Base-by-base conservation (phyloP, 2,113 vertebrate genomes). In the Neoarius graeffei region DNA sequence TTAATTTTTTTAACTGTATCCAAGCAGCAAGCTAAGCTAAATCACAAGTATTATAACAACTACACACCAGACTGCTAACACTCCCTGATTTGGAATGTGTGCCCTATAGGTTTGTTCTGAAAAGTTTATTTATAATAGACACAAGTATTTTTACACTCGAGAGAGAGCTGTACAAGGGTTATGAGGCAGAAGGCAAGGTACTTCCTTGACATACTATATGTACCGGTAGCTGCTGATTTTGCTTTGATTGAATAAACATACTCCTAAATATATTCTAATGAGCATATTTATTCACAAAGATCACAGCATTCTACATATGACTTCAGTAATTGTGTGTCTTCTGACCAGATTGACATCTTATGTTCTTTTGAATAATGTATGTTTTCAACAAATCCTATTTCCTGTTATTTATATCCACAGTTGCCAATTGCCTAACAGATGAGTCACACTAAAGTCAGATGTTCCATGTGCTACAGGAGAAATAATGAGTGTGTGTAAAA, bases 331-430 rank as follows among this genome's bases (percentile, higher is more conserved):
- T 54, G 15, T 9, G 4, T 5, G 5, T 66, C 71, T 84, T 60
- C 52, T 57, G 11, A 11, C 80, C 57, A 60, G 83, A 57, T 71
- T 85, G 56, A 5, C n/a, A 73, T 85, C 17, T 60, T 27, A 13
- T 35, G 25, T 4, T 30, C 10, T 73, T 71, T 17, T 10, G 57
- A 71, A 54, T 23, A 27, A 30, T 17, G 17, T 25, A 6, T 85
- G 52, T 66, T 66, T 67, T 10, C 23, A 60, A 64, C 30, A 27
- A 14, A 59, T 62, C 25, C 50, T 30, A 60, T 89, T 73, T 89
- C 66, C 67, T 86, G 19, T 81, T 76, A 30, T 83, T 67, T 59
- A 8, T 50, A 66, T 8, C 2, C 10, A 64, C 25, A 62, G 54
- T 30, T 50, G 2, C 56, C 35, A 11, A 14, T 4, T 74, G 30